phyloP scores from a whole-genome alignment of 2,888 invertebrate genomes.

The Drosophila anomelani region DNA sequence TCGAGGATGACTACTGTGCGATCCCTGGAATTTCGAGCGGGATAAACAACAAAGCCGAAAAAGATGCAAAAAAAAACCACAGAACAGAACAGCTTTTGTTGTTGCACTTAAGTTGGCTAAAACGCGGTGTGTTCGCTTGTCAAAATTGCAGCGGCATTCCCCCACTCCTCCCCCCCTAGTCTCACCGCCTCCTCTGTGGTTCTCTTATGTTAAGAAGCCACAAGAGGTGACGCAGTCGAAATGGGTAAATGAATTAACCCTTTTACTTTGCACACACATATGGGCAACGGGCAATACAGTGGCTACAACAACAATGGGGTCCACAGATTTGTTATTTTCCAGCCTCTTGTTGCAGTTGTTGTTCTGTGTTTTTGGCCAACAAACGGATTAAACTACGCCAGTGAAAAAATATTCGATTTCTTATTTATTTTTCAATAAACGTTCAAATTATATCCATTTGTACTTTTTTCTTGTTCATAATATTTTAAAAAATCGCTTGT shows the following conservation, averaged over 20 bases:
- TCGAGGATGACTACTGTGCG: constrained; percentile 48
- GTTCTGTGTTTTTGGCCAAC: constrained; percentile 54
- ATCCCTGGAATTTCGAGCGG: constrained; percentile 70
- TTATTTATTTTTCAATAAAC: neutral
- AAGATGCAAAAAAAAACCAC: neutral
- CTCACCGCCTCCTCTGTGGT: constrained; percentile 9
- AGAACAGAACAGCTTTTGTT: constrained; percentile 28
- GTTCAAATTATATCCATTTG: too few relatives aligned
- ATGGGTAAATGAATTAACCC: constrained; percentile 78
- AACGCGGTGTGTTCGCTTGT: constrained; percentile 71
- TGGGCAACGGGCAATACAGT: constrained; percentile 40
- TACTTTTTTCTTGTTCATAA: too few relatives aligned
- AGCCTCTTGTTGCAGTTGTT: constrained; percentile 14
- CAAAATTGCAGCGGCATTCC: constrained; percentile 56
- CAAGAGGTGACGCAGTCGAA: constrained; percentile 74
- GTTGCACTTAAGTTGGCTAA: constrained; percentile 72
- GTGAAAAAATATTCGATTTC: constrained; percentile 52
- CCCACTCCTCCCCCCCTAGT: neutral
- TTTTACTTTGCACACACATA: constrained; percentile 73
- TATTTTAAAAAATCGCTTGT: too few relatives aligned
- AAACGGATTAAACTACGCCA: constrained; percentile 45
- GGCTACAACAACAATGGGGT: constrained; percentile 43
- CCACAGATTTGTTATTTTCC: constrained; percentile 66
- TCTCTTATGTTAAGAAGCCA: constrained; percentile 40
- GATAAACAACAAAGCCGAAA: constrained; percentile 13